Conservation (phyloP, 2,113 vertebrate genomes). For the Hoplias malabaricus region DNA sequence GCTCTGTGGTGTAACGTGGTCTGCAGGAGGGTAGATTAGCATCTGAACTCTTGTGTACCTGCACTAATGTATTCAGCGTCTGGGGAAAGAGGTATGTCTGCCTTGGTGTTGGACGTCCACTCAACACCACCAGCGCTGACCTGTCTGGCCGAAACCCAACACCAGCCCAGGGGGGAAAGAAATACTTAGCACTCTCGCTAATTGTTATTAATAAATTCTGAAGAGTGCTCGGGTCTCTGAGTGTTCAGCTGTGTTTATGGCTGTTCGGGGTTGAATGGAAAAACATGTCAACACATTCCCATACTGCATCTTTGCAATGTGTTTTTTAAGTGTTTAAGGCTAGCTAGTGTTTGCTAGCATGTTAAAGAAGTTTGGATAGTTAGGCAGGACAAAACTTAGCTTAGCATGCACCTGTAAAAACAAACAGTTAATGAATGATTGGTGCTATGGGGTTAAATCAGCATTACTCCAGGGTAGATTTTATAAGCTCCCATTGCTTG, state of each 20-base stretch:
- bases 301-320: neutral
- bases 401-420: slow-evolving; percentile 26
- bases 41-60: slow-evolving; percentile 20
- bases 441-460: too few species aligned
- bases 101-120: neutral
- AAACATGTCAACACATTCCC: neutral
- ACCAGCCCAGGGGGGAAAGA: neutral
- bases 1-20: neutral
- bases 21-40: slow-evolving; percentile 1
- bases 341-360: neutral
- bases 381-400: neutral
- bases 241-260: neutral
- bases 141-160: slow-evolving; percentile 6
- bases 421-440: neutral
- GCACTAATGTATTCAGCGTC: neutral
- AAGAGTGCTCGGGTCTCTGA: neutral
- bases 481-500: too few species aligned
- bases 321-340: neutral
- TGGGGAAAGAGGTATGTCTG: neutral
- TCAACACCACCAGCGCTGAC: neutral
- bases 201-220: slow-evolving; percentile 16
- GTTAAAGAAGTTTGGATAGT: slow-evolving; percentile 30
- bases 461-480: too few species aligned
- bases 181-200: slow-evolving; percentile 30
- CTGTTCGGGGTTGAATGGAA: neutral